These are phyloP conservation scores for Marasmarcha lunaedactyla DNA, from an alignment of 2,888 invertebrate genomes.

Conservation along the genomic window DNA sequence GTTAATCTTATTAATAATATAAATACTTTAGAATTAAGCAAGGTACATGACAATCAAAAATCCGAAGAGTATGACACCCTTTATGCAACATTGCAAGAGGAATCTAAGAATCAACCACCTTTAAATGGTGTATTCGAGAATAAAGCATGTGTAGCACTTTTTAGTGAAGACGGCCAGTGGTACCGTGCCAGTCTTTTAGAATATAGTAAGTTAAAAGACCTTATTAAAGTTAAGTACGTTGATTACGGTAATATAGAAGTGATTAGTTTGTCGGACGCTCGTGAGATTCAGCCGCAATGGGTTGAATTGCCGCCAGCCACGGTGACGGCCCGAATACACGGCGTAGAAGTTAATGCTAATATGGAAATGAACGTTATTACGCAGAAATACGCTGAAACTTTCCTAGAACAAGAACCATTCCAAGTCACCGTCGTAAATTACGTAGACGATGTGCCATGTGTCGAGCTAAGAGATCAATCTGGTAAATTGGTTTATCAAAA, in stretches of 20 bases:
- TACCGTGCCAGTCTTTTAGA: conserved; percentile 76
- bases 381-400: conserved; percentile 29
- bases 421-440: conserved; percentile 31
- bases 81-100: conserved; percentile 55
- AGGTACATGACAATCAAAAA: conserved; percentile 46
- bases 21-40: conserved; percentile 34
- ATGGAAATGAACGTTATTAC: conserved; percentile 31
- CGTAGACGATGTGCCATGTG: conserved; percentile 24
- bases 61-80: conserved; percentile 53
- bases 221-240: conserved; percentile 75
- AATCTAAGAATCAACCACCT: conserved; percentile 42
- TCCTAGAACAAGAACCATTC: conserved; percentile 42
- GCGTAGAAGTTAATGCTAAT: conserved; percentile 34
- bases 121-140: conserved; percentile 53
- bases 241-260: conserved; percentile 80
- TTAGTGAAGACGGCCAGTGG: conserved; percentile 74
- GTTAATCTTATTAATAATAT: conserved; percentile 37
- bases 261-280: conserved; percentile 49
- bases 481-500: conserved; percentile 33
- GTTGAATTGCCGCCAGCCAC: conserved; percentile 61
- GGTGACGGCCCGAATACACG: conserved; percentile 55
- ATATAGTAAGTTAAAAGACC: conserved; percentile 39
- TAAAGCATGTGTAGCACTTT: conserved; percentile 74
- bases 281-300: conserved; percentile 61
- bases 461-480: conserved; percentile 36